These are phyloP conservation scores for Pongo pygmaeus DNA, from an alignment of 2,113 vertebrate genomes.

Conservation along the genomic window DNA sequence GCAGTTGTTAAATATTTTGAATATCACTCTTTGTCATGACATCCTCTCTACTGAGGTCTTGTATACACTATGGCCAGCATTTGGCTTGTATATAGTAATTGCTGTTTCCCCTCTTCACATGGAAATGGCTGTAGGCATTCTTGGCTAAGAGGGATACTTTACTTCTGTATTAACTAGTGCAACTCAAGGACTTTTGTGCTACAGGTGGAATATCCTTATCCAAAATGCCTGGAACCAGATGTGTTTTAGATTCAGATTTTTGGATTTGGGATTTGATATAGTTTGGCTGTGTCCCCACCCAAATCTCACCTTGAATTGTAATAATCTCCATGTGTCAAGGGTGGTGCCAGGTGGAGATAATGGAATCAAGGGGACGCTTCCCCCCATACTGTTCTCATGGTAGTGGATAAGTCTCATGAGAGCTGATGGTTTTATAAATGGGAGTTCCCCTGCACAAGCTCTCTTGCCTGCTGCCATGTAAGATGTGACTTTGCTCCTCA, in stretches of 20 bases:
- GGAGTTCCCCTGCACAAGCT: too few relatives aligned
- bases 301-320: too few relatives aligned
- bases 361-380: too few relatives aligned
- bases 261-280: neutral
- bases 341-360: too few relatives aligned
- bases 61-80: accelerated
- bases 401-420: too few relatives aligned
- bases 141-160: neutral
- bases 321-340: too few relatives aligned
- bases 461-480: too few relatives aligned
- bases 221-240: neutral
- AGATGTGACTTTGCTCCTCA: too few relatives aligned
- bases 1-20: too few relatives aligned
- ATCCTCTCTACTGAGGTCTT: neutral
- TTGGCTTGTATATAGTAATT: accelerated
- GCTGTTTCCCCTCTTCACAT: neutral
- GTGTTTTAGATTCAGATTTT: neutral
- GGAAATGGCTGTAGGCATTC: neutral
- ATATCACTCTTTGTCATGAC: accelerated
- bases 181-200: neutral
- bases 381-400: too few relatives aligned
- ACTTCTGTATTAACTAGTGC: neutral
- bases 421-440: too few relatives aligned
- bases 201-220: neutral
- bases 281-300: too few relatives aligned